Percentiles rank a stretch among this genome's conserved stretches.
phyloP scores from a whole-genome alignment of 1,140 invertebrate species.

The Artemia franciscana region DNA sequence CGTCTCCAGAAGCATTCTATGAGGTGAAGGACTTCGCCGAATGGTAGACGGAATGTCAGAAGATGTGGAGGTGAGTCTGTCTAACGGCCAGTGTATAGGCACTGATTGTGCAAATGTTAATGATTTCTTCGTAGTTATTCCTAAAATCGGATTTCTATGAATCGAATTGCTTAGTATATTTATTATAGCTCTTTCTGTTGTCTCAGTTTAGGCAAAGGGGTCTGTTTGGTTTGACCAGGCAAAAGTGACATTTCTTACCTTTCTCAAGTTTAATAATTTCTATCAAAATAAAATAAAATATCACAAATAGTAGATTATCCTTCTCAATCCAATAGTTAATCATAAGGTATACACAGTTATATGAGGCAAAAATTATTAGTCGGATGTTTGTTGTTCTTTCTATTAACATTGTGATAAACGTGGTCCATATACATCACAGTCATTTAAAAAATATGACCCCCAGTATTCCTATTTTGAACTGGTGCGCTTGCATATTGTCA shows the following conservation, averaged over 20 bases:
- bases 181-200: not conserved
- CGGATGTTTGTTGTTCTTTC: too few species aligned
- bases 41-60: constrained; percentile 6
- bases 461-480: too few species aligned
- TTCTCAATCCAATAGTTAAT: too few species aligned
- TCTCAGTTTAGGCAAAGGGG: not conserved
- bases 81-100: not conserved
- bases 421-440: too few species aligned
- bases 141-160: constrained; percentile 7
- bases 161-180: constrained; percentile 1
- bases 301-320: too few species aligned
- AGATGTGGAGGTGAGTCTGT: constrained; percentile 2
- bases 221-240: not conserved
- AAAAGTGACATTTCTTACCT: not conserved
- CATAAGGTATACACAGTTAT: too few species aligned
- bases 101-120: constrained; percentile 8
- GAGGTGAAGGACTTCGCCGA: constrained; percentile 9
- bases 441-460: too few species aligned
- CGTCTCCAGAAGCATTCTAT: constrained; percentile 10
- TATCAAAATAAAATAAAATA: too few species aligned
- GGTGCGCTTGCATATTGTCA: too few species aligned
- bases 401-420: too few species aligned
- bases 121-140: constrained; percentile 9
- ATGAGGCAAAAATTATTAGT: too few species aligned
- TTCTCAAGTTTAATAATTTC: not conserved